Percentiles rank a stretch among this genome's conserved stretches.
phyloP scores from a whole-genome alignment of 2,113 vertebrate species.

The Apeltes quadracus region DNA sequence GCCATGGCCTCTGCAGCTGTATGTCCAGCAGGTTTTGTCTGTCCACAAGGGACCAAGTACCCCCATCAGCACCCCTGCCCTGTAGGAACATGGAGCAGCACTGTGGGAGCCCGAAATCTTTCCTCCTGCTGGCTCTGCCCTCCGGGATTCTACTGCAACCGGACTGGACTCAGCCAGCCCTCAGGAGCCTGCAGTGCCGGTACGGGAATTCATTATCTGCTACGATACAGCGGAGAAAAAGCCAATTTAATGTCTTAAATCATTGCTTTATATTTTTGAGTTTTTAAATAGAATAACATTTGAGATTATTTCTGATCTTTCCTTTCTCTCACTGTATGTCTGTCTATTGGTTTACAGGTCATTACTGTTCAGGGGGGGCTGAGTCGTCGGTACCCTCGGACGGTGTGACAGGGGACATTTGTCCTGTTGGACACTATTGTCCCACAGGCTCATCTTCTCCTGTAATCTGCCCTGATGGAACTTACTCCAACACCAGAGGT shows the following conservation, averaged over 20 bases:
- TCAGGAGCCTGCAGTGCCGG: conserved; percentile 71
- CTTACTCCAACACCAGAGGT: conserved; percentile 84
- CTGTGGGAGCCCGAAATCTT: conserved; percentile 78
- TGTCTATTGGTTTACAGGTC: conserved; percentile 76
- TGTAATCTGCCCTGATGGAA: conserved; percentile 78
- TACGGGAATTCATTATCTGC: neutral
- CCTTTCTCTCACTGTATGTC: neutral
- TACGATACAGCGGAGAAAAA: neutral
- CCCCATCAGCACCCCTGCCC: conserved; percentile 85
- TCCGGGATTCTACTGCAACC: conserved; percentile 86
- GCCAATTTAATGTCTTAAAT: neutral
- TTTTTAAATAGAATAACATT: neutral
- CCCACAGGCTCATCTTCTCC: conserved; percentile 81
- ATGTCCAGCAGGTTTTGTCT: conserved; percentile 85
- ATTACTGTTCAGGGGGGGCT: conserved; percentile 83
- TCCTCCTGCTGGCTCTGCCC: conserved; percentile 85
- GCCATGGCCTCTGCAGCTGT: conserved; percentile 81
- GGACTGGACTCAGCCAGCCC: conserved; percentile 80
- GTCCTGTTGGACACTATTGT: conserved; percentile 84
- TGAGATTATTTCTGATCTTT: neutral
- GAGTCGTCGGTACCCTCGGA: conserved; percentile 77
- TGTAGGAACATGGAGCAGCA: conserved; percentile 85
- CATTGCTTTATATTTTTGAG: neutral
- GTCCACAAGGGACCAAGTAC: conserved; percentile 81
- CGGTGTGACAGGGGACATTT: conserved; percentile 78